phyloP scores from a whole-genome alignment of 53 echinoderm and acorn worm species.

The Holothuria scabra region DNA sequence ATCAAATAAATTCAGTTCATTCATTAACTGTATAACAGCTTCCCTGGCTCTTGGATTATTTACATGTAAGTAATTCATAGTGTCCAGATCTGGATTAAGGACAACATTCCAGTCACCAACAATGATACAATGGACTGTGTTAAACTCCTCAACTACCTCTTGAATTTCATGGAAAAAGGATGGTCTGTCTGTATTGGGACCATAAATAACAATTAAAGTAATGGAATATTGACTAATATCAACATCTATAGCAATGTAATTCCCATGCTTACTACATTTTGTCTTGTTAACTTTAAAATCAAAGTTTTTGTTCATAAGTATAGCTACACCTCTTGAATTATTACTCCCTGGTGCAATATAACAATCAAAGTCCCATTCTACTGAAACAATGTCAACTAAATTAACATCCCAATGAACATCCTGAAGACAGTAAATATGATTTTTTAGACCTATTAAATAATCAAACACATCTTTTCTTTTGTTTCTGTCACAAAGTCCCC shows the following conservation, averaged over 20 bases:
- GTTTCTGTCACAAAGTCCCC: not conserved
- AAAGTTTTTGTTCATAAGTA: not conserved
- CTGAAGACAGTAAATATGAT: conserved; percentile 2
- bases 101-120: conserved; percentile 31
- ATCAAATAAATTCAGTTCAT: conserved; percentile 35
- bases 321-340: not conserved
- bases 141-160: not conserved
- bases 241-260: conserved; percentile 14
- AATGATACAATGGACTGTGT: conserved; percentile 8
- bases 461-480: conserved; percentile 30
- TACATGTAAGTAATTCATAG: conserved; percentile 8
- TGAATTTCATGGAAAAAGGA: not conserved
- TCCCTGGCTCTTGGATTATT: conserved; percentile 27
- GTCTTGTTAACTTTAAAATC: too few species aligned
- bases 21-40: not conserved
- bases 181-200: conserved; percentile 21
- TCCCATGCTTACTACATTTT: not conserved
- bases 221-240: not conserved
- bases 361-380: not conserved
- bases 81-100: too few species aligned
- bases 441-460: not conserved
- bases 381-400: not conserved
- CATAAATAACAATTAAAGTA: conserved; percentile 33
- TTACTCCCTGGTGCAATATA: not conserved
- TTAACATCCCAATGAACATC: conserved; percentile 3